Evolutionary conservation across 1,140 invertebrate species (phyloP), one percentile per base, ranked within the genome.

Genomic region (Neoseiulus cucumeris): DNA sequence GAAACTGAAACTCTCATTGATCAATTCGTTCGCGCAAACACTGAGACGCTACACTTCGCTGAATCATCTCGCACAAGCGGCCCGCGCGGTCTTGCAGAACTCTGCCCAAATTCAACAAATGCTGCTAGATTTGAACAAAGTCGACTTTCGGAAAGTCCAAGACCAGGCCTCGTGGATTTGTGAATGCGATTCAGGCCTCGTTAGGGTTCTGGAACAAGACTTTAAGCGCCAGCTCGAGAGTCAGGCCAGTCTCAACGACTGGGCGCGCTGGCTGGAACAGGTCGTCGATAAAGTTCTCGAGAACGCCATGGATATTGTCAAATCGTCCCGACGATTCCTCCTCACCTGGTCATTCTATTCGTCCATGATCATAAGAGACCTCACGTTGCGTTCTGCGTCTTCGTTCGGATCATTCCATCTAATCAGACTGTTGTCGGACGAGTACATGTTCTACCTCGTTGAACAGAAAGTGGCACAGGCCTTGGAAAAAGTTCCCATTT

Each of bases 331-430:
- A 30, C 88, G 96, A 74, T 94, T 99, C 79, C 80, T 98, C 66
- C 82, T 98, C 41, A 95, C 97, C 78, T 98, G 95, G 95, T 95
- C 90, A 66, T 98, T 97, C 81, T 98, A 97, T 77, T 94, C 90
- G 79, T 95, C 91, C 29, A 90, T 95, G 84, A 87, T 97, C 17
- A 94, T 97, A 71, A 79, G 92, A 39, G 92, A 97, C 79, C 79
- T 97, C 65, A 97, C 92, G 42, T 78, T 96, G 64, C 81, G 94
- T 72, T 95, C 91, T 69, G 94, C 95, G 25, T 89, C 91, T 12
- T 95, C 91, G 75, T 98, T 99, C 79, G 96, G 95, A 42, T 96
- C 91, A 66, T 99, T 99, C 79, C 96, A 99, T 80, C 81, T 99
- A 51, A 94, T 99, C 72, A 84, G 94, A 47, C 79, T 98, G 69